These are phyloP conservation scores for Choristoneura rosaceana DNA, from an alignment of 2,888 invertebrate genomes.

Conservation along the genomic window DNA sequence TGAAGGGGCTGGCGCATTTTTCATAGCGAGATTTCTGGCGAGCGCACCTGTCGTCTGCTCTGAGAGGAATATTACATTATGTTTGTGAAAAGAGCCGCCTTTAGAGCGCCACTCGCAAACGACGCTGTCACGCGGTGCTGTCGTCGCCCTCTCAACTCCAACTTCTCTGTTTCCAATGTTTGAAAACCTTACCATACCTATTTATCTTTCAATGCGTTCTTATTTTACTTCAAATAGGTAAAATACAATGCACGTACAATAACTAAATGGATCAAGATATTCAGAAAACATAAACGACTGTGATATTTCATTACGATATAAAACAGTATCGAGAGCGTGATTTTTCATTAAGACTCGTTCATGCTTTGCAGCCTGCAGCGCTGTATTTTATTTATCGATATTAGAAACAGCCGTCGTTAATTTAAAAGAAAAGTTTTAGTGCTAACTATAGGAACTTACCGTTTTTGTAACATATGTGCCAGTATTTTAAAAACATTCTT, in stretches of 20 bases:
- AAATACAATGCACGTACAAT: neutral
- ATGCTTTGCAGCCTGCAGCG: neutral
- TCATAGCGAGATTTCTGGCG: conserved; percentile 75
- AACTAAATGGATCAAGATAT: conserved; percentile 24
- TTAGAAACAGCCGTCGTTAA: conserved; percentile 16
- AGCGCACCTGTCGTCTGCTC: conserved; percentile 74
- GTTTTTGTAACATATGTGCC: neutral
- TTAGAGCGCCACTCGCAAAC: conserved; percentile 44
- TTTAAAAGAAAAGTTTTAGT: conserved; percentile 2
- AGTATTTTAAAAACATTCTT: neutral
- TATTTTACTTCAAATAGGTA: neutral
- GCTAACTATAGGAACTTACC: neutral
- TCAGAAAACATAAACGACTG: conserved; percentile 14
- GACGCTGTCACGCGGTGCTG: conserved; percentile 49
- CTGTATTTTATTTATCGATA: neutral
- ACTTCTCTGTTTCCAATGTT: conserved; percentile 21
- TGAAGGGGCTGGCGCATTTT: conserved; percentile 71
- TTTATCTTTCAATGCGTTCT: neutral
- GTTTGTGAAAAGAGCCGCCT: conserved; percentile 61
- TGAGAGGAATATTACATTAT: conserved; percentile 77
- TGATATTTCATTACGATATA: neutral
- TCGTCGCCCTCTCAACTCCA: conserved; percentile 44
- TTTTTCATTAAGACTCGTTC: conserved; percentile 6
- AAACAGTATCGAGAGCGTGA: conserved; percentile 6
- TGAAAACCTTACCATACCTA: neutral